These are phyloP conservation scores for Patella caerulea DNA, from an alignment of 2,888 invertebrate species.

Conservation along the genomic window DNA sequence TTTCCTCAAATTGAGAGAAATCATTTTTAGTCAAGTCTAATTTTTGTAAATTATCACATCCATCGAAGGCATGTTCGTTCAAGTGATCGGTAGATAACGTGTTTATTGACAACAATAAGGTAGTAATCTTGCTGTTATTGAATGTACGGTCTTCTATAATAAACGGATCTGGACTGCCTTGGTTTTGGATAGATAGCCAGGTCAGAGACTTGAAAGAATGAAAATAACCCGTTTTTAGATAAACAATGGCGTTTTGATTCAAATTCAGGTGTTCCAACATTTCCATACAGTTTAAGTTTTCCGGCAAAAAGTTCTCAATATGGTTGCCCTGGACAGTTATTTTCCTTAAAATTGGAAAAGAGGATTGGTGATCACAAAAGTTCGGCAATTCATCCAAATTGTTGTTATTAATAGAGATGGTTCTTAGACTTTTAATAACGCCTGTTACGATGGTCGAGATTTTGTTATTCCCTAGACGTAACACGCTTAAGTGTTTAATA, in stretches of 20 bases:
- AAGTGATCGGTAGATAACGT: background rate
- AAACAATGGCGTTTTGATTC: background rate
- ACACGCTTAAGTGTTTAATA: background rate
- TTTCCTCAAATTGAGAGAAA: background rate
- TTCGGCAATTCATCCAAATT: background rate
- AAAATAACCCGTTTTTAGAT: slow-evolving; percentile 1
- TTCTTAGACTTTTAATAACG: background rate
- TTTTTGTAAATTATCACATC: background rate
- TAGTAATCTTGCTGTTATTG: background rate
- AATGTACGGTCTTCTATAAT: background rate
- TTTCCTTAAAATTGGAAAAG: background rate
- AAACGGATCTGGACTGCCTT: background rate
- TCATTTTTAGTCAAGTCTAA: slow-evolving; percentile 8
- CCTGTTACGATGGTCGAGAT: background rate
- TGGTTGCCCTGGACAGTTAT: background rate
- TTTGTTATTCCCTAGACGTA: background rate
- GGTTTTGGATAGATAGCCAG: background rate
- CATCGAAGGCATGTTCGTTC: background rate
- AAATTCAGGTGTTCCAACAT: background rate
- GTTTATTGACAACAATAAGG: background rate
- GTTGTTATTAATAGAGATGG: too few relatives aligned
- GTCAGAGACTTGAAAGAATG: background rate
- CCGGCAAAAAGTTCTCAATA: background rate
- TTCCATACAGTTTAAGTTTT: slow-evolving; percentile 7
- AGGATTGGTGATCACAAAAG: background rate